These are phyloP conservation scores for Limanda limanda DNA, from an alignment of 2,113 vertebrate genomes.

Conservation along the genomic window DNA sequence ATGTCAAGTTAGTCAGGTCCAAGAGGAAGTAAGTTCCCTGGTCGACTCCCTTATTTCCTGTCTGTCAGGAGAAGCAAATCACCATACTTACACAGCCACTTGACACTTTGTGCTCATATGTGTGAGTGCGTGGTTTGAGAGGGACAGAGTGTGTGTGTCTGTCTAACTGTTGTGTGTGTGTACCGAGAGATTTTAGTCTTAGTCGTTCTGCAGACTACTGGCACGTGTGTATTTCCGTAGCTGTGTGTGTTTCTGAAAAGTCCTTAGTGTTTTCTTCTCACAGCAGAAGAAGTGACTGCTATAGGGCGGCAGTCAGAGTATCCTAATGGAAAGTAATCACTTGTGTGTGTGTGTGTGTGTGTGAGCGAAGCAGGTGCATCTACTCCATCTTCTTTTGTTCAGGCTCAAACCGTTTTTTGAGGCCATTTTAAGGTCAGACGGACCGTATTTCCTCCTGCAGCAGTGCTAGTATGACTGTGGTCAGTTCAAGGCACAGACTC, in stretches of 20 bases:
- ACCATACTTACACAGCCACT: slow-evolving; percentile 44
- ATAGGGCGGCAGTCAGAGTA: slow-evolving; percentile 20
- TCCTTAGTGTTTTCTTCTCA: too few species aligned
- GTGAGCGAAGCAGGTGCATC: slow-evolving; percentile 8
- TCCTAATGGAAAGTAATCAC: slow-evolving; percentile 61
- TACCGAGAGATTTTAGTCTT: slow-evolving; percentile 31
- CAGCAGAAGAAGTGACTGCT: slow-evolving; percentile 26
- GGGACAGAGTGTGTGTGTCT: background rate
- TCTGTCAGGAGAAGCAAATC: slow-evolving; percentile 67
- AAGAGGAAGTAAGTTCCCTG: slow-evolving; percentile 72
- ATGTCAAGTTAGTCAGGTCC: slow-evolving; percentile 65
- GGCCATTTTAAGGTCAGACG: slow-evolving; percentile 9
- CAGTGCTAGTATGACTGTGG: background rate
- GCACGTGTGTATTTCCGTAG: too few species aligned
- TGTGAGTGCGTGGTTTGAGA: background rate
- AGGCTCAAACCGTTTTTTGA: slow-evolving; percentile 7
- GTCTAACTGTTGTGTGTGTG: slow-evolving; percentile 24
- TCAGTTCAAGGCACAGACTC: slow-evolving; percentile 6
- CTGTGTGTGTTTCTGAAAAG: too few species aligned
- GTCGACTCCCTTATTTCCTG: slow-evolving; percentile 71
- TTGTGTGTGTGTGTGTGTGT: slow-evolving; percentile 20
- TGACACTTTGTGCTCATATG: slow-evolving; percentile 38
- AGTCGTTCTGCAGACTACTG: slow-evolving; percentile 35
- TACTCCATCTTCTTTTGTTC: slow-evolving; percentile 1
- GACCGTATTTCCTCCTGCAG: background rate